Conservation (phyloP, 2,797 vertebrate genomes). For the Heteromormyrus szaboi region DNA sequence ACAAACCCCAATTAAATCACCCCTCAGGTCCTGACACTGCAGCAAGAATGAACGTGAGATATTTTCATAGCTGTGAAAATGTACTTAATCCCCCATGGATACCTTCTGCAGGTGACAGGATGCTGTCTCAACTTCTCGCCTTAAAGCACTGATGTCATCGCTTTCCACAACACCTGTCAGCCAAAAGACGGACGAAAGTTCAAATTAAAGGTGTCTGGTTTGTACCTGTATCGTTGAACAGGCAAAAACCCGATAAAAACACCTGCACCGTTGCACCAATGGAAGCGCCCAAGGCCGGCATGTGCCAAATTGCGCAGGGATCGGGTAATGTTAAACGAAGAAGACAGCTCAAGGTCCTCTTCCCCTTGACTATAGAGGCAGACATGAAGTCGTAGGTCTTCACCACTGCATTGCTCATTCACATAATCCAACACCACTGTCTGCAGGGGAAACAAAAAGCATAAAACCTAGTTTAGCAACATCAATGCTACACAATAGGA, state of each 20-base stretch:
- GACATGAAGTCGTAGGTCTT: slow-evolving; percentile 58
- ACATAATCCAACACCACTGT: slow-evolving; percentile 50
- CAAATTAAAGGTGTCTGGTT: neutral
- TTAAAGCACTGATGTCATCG: slow-evolving; percentile 63
- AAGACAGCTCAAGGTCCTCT: neutral
- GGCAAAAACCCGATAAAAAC: neutral
- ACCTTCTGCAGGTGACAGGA: slow-evolving; percentile 72
- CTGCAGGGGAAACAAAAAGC: slow-evolving; percentile 39
- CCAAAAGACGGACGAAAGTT: neutral
- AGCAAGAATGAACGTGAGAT: neutral
- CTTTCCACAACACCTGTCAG: slow-evolving; percentile 70
- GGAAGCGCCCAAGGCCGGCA: slow-evolving; percentile 59
- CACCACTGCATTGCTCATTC: slow-evolving; percentile 51
- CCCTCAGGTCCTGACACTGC: neutral
- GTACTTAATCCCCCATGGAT: slow-evolving; percentile 1
- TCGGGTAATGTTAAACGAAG: slow-evolving; percentile 42
- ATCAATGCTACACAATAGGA: neutral
- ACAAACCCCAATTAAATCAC: neutral
- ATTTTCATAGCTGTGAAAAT: neutral
- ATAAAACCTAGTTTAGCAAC: neutral
- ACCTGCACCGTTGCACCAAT: slow-evolving; percentile 74
- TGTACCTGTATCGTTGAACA: neutral
- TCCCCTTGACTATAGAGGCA: slow-evolving; percentile 55
- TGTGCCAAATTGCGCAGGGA: slow-evolving; percentile 50
- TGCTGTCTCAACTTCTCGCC: slow-evolving; percentile 68